These are phyloP conservation scores for Gonatopus flavifemur DNA, from an alignment of 1,140 invertebrate genomes.

Conservation along the genomic window DNA sequence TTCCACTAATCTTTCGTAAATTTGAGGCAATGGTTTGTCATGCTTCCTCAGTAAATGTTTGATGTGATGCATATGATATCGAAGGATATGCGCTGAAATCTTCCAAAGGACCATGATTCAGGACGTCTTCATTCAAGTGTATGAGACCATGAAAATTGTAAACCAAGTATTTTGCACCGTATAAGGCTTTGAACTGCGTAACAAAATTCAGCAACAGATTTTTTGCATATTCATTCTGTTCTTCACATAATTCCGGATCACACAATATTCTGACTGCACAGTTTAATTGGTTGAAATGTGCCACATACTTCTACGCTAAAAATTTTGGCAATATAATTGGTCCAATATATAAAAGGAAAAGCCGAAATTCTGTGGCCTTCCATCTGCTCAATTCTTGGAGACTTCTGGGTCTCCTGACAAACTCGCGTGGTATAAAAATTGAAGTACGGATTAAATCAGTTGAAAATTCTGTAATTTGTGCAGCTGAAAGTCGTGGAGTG, in stretches of 20 bases:
- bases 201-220: slow-evolving; percentile 10
- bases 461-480: slow-evolving; percentile 13
- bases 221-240: slow-evolving; percentile 9
- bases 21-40: slow-evolving; percentile 11
- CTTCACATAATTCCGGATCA: slow-evolving; percentile 2
- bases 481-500: background rate
- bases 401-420: slow-evolving; percentile 20
- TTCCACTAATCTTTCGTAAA: slow-evolving; percentile 1
- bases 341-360: slow-evolving; percentile 49
- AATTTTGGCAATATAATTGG: slow-evolving; percentile 36
- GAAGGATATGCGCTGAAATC: slow-evolving; percentile 12
- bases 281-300: slow-evolving; percentile 38
- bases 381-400: slow-evolving; percentile 10
- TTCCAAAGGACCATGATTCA: slow-evolving; percentile 3
- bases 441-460: slow-evolving; percentile 12
- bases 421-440: slow-evolving; percentile 26
- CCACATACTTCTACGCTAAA: slow-evolving; percentile 18
- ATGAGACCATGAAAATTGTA: slow-evolving; percentile 12
- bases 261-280: slow-evolving; percentile 37
- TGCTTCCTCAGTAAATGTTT: slow-evolving; percentile 11
- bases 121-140: slow-evolving; percentile 8
- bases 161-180: slow-evolving; percentile 5
- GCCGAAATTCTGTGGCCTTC: slow-evolving; percentile 40
- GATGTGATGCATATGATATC: slow-evolving; percentile 10
- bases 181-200: background rate